Conservation (phyloP, 2,888 invertebrate genomes). For the Eristalis pertinax region DNA sequence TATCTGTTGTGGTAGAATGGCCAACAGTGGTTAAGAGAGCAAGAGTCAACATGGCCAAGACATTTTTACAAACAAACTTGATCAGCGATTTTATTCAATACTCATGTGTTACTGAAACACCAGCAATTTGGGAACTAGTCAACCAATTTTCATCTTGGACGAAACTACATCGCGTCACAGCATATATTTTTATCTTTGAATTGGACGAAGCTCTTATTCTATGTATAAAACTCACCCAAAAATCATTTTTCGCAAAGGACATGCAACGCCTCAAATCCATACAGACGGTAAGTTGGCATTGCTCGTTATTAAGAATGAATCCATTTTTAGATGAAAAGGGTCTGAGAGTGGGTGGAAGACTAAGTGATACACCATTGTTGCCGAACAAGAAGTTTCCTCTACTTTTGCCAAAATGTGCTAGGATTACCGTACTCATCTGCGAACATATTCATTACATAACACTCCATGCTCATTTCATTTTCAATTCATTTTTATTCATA, state of each 20-base stretch:
- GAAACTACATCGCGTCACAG: neutral
- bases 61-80: neutral
- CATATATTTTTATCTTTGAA: neutral
- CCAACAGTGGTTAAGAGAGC: too few species aligned
- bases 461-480: too few species aligned
- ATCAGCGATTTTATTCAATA: neutral
- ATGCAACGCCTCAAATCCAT: neutral
- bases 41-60: too few species aligned
- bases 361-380: too few species aligned
- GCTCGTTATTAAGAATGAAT: conserved; percentile 20
- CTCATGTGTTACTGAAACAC: neutral
- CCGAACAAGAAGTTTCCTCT: too few species aligned
- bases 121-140: neutral
- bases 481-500: too few species aligned
- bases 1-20: too few species aligned
- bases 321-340: conserved; percentile 42
- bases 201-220: neutral
- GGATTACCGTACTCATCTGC: conserved; percentile 1
- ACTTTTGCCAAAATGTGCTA: neutral
- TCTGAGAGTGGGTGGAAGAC: conserved; percentile 24
- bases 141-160: neutral
- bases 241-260: too few species aligned
- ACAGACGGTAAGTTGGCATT: neutral
- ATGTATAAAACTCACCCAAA: neutral
- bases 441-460: conserved; percentile 21